These are phyloP conservation scores for Leucophenga montana DNA, from an alignment of 2,888 invertebrate genomes.

Conservation along the genomic window DNA sequence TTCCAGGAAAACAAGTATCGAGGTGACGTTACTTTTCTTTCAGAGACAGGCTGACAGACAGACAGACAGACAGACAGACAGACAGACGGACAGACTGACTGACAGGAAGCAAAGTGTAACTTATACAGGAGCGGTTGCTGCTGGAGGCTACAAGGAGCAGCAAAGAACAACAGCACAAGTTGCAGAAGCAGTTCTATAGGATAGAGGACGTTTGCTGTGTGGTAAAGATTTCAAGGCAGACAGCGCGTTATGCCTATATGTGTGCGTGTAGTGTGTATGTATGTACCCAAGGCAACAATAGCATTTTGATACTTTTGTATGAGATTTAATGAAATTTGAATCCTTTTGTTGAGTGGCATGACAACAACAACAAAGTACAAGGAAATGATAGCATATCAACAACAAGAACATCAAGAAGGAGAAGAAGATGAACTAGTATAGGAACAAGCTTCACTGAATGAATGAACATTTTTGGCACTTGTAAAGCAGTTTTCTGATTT, in stretches of 20 bases:
- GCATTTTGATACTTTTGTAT: slow-evolving; percentile 66
- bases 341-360: slow-evolving; percentile 63
- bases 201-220: background rate
- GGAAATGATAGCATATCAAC: slow-evolving; percentile 12
- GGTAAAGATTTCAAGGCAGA: background rate
- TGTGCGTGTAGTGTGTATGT: slow-evolving; percentile 35
- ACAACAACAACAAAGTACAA: slow-evolving; percentile 40
- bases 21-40: too few relatives aligned
- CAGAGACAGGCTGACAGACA: too few relatives aligned
- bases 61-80: too few relatives aligned
- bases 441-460: too few relatives aligned
- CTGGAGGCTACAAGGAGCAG: slow-evolving; percentile 13
- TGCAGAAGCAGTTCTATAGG: background rate
- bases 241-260: slow-evolving; percentile 1
- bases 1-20: too few relatives aligned
- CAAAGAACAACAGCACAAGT: background rate
- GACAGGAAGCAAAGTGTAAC: slow-evolving; percentile 13
- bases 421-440: background rate
- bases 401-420: background rate
- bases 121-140: background rate
- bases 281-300: slow-evolving; percentile 58
- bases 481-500: slow-evolving; percentile 9
- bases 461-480: slow-evolving; percentile 15
- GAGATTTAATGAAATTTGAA: slow-evolving; percentile 67
- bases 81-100: too few relatives aligned